phyloP scores from a whole-genome alignment of 2,888 invertebrate species.

The Thymelicus acteon region DNA sequence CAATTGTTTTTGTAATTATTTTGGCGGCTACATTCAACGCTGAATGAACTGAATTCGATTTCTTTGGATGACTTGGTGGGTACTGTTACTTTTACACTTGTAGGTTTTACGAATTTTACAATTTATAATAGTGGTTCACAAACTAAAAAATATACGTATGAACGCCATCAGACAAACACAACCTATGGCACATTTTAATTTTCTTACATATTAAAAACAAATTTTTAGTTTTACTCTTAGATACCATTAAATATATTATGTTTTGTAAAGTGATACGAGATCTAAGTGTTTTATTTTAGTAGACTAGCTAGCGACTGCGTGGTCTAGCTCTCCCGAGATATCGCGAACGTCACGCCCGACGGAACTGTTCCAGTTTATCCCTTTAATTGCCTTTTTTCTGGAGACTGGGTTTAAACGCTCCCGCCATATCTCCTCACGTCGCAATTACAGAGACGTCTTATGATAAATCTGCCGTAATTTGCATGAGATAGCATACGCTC shows the following conservation, averaged over 20 bases:
- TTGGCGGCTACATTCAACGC: background rate
- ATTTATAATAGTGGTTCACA: too few relatives aligned
- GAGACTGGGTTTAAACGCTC: slow-evolving; percentile 77
- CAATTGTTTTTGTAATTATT: slow-evolving; percentile 10
- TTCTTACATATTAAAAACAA: too few relatives aligned
- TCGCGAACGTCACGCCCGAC: slow-evolving; percentile 75
- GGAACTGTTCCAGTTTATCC: slow-evolving; percentile 82
- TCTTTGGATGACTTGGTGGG: too few relatives aligned
- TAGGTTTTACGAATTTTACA: too few relatives aligned
- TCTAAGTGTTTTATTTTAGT: background rate
- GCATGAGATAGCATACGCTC: slow-evolving; percentile 85
- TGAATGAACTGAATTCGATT: too few relatives aligned
- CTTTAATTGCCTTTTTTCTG: slow-evolving; percentile 84
- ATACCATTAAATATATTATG: too few relatives aligned
- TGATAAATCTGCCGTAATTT: slow-evolving; percentile 85
- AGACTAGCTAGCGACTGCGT: slow-evolving; percentile 42
- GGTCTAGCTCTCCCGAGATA: slow-evolving; percentile 62
- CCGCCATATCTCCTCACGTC: slow-evolving; percentile 84
- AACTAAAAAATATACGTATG: too few relatives aligned
- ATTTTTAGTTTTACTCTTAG: too few relatives aligned
- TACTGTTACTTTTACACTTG: too few relatives aligned
- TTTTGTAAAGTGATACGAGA: background rate
- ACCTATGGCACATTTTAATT: too few relatives aligned
- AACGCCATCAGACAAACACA: too few relatives aligned
- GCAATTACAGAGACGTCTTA: slow-evolving; percentile 84